Percentiles rank a stretch among this genome's conserved stretches.
Conservation (phyloP, 2,797 vertebrate species). For the Phrynocephalus guinanensis region DNA sequence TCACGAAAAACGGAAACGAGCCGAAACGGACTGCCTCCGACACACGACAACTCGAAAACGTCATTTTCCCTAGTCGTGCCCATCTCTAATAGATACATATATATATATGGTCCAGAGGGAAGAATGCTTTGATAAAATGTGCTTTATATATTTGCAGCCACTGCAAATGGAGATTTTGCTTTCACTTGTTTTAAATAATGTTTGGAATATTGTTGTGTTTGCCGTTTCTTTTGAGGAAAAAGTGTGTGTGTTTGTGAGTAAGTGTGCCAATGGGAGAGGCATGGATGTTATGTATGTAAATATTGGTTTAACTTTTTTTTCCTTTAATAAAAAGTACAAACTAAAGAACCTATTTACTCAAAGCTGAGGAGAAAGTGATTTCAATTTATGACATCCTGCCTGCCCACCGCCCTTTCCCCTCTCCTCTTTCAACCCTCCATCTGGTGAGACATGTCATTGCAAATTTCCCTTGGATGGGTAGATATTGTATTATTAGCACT, state of each 20-base stretch:
- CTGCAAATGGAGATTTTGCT: background rate
- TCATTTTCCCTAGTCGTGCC: no score
- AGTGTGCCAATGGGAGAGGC: no score
- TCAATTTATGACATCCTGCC: background rate
- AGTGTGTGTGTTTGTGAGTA: no score
- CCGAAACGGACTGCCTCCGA: no score
- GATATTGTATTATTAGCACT: background rate
- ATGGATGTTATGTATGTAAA: no score
- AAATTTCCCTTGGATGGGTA: conserved; percentile 5
- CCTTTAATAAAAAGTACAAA: background rate
- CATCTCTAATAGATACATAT: no score
- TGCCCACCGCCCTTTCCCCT: background rate
- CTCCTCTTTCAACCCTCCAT: conserved; percentile 11
- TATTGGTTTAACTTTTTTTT: background rate
- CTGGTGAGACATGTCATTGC: background rate
- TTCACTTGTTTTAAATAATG: no score
- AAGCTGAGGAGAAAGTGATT: background rate
- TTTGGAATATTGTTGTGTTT: background rate
- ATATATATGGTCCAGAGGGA: no score
- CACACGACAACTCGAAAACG: no score
- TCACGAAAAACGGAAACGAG: no score
- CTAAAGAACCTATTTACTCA: background rate
- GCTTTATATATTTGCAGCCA: background rate
- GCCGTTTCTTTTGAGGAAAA: background rate
- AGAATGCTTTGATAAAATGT: background rate